Evolutionary conservation across 1,140 invertebrate species (phyloP).

Genomic region (Brachionus koreanus): DNA sequence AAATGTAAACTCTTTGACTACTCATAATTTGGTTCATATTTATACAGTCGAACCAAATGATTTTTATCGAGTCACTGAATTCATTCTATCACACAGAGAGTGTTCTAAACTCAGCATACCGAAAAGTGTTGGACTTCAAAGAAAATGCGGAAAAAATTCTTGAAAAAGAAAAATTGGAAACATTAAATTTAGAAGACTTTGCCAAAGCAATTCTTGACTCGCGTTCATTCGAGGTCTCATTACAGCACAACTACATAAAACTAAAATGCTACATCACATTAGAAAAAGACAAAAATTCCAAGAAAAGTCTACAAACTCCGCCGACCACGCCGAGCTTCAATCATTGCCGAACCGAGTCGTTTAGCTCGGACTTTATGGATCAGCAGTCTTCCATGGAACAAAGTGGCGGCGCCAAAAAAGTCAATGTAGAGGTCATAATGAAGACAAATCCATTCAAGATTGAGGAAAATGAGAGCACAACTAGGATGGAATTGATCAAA

Average conservation of each 20-base stretch:
- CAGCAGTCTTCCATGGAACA: not conserved
- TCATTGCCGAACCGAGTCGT: not conserved
- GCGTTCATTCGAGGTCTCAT: constrained; percentile 24
- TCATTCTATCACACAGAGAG: constrained; percentile 7
- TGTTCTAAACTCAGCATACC: constrained; percentile 37
- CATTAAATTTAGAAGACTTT: constrained; percentile 40
- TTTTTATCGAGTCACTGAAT: constrained; percentile 38
- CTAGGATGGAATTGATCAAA: constrained; percentile 41
- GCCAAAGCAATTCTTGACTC: constrained; percentile 43
- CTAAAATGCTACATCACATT: constrained; percentile 42
- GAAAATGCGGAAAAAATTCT: constrained; percentile 43
- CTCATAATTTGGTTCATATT: not conserved
- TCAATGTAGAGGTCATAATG: constrained; percentile 42
- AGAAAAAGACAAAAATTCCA: constrained; percentile 40
- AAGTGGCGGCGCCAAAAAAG: constrained; percentile 37
- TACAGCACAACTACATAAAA: constrained; percentile 35
- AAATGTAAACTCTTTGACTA: not conserved
- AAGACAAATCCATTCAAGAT: constrained; percentile 41
- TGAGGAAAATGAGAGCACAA: constrained; percentile 36
- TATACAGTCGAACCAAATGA: constrained; percentile 23
- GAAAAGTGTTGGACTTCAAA: constrained; percentile 41
- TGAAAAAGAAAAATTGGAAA: constrained; percentile 41
- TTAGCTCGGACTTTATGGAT: constrained; percentile 21
- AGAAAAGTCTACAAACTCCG: constrained; percentile 27
- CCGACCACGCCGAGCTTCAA: not conserved